These are phyloP conservation scores for Liposcelis brunnea DNA, from an alignment of 2,888 invertebrate genomes.

Conservation along the genomic window DNA sequence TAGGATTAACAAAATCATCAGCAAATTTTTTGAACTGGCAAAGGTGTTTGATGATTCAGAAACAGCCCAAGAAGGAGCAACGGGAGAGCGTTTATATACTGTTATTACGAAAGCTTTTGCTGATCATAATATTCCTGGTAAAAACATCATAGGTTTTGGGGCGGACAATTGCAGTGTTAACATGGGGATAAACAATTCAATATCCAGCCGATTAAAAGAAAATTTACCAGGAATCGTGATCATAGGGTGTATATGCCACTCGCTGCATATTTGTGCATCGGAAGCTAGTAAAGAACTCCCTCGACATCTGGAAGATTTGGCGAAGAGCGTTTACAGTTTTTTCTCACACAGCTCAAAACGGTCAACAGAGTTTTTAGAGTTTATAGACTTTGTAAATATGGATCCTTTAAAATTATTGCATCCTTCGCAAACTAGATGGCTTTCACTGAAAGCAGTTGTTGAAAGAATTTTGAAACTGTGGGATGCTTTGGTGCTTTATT, in stretches of 20 bases:
- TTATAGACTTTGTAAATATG: no score
- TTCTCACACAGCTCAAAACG: conserved; percentile 12
- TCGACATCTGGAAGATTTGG: conserved; percentile 11
- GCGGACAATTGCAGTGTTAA: conserved; percentile 8
- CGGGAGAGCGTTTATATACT: not conserved
- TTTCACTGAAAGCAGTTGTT: no score
- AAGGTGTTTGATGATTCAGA: not conserved
- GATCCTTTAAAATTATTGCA: no score
- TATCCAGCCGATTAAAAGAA: conserved; percentile 9
- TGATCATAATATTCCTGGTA: not conserved
- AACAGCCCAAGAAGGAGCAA: not conserved
- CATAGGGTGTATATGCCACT: conserved; percentile 13
- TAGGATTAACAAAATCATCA: no score
- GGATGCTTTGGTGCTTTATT: no score
- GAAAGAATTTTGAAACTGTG: no score
- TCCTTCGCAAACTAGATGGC: no score
- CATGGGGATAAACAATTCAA: conserved; percentile 9
- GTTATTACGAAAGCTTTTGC: not conserved
- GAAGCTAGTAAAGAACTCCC: conserved; percentile 11
- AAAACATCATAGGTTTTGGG: conserved; percentile 10
- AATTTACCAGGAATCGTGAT: conserved; percentile 11
- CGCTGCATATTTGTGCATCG: conserved; percentile 12
- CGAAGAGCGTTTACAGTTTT: conserved; percentile 10
- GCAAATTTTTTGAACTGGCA: no score
- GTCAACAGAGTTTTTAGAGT: conserved; percentile 4